Conservation (phyloP, 1,140 invertebrate genomes). For the Adoxophyes honmai region DNA sequence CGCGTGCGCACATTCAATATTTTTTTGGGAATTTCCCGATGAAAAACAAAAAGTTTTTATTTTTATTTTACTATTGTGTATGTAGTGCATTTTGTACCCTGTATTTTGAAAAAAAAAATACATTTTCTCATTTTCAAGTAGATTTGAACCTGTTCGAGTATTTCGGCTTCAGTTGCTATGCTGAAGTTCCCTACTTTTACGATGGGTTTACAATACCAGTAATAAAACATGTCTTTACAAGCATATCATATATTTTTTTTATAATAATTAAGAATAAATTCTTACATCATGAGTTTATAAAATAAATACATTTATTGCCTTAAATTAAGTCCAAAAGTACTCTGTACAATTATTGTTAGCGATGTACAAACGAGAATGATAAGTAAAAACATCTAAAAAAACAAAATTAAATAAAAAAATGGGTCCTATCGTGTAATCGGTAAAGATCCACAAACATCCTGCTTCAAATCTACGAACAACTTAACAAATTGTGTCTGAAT, state of each 20-base stretch:
- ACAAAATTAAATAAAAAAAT: slow-evolving; percentile 57
- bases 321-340: slow-evolving; percentile 76
- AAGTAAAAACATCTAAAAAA: slow-evolving; percentile 69
- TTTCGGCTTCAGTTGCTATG: too few species aligned
- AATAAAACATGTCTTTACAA: slow-evolving; percentile 71
- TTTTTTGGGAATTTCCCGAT: too few species aligned
- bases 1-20: too few species aligned
- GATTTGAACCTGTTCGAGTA: too few species aligned
- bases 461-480: slow-evolving; percentile 70
- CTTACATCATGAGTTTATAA: slow-evolving; percentile 77
- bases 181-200: too few species aligned
- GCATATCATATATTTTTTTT: slow-evolving; percentile 76
- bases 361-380: slow-evolving; percentile 75
- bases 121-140: too few species aligned
- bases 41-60: too few species aligned
- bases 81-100: too few species aligned
- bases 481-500: slow-evolving; percentile 77
- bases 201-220: neutral
- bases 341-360: slow-evolving; percentile 77
- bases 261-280: slow-evolving; percentile 77
- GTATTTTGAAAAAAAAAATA: too few species aligned
- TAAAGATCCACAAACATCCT: slow-evolving; percentile 58
- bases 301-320: slow-evolving; percentile 77
- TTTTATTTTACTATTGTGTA: too few species aligned
- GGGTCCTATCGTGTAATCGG: slow-evolving; percentile 64